Base-by-base conservation (phyloP, 2,888 invertebrate species). In the Atrina japonica region DNA sequence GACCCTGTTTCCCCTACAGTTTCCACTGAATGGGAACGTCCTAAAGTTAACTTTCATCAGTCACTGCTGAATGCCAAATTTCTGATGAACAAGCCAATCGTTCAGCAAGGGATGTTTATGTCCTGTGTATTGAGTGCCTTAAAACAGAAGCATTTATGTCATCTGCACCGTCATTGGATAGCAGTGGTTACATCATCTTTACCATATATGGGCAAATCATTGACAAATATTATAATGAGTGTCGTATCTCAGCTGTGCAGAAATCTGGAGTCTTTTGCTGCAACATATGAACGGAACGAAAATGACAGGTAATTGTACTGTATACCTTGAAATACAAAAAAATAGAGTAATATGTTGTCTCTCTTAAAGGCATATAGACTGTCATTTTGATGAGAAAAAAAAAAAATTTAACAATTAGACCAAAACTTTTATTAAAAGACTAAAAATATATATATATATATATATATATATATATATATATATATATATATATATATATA, bases 81-180 rank as follows among this genome's bases (percentile, higher is more conserved):
- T 70, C 82, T 77, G 25, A 53, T 82, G 6, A 84, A 78, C 50
- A 85, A 81, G 45, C 87, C 91, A 16, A 82, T 89, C 49, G 86
- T 89, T 14, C 95, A 96, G 86, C 96, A 96, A 88, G 94, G 95
- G 30, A 95, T 96, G 93, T 96, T 97, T 88, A 91, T 96, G 35
- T 93, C 95, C 23, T 95, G 95, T 30, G 93, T 96, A 59, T 91
- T 95, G 80, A 94, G 94, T 83, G 95, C 96, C 3, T 91, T 96
- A 66, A 94, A 95, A 84, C 91, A 94, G 89, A 93, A 93, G 69
- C 94, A 94, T 72, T 92, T 94, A 90, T 92, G 94, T 55, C 94
- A 94, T 84, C 90, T 95, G 76, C 96, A 96, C 89, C 94, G 94
- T 76, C 94, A 95, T 84, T 96, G 96, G 96, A 93, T 96, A 40